Conservation (phyloP, 2,113 vertebrate species). For the Isurus oxyrinchus region DNA sequence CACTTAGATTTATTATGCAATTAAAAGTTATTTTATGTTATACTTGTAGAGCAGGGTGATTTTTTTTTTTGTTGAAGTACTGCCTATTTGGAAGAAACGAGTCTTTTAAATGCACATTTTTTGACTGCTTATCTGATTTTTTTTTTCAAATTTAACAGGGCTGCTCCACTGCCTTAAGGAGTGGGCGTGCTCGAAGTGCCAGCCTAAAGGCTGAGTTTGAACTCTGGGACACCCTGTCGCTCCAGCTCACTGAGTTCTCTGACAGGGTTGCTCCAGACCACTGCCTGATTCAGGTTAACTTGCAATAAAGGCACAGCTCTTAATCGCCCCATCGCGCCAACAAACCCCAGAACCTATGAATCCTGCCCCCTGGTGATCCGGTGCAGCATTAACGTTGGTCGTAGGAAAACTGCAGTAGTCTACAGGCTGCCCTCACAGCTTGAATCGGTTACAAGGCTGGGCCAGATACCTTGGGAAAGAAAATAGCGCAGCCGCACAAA, state of each 20-base stretch:
- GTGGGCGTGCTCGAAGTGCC: not conserved
- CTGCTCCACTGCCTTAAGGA: not conserved
- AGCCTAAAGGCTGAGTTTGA: not conserved
- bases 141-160: not conserved
- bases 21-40: conserved; percentile 32
- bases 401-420: not conserved
- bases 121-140: not conserved
- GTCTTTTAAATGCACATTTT: not conserved
- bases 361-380: not conserved
- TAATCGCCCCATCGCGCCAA: conserved; percentile 21
- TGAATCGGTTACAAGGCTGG: not conserved
- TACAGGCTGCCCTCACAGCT: not conserved
- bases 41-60: conserved; percentile 19
- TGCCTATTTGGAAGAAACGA: not conserved
- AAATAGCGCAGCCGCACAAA: not conserved
- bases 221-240: not conserved
- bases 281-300: conserved; percentile 56
- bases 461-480: not conserved
- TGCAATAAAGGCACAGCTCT: conserved; percentile 47
- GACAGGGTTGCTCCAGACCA: conserved; percentile 65
- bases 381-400: not conserved
- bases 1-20: conserved; percentile 27
- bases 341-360: conserved; percentile 32
- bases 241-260: conserved; percentile 49
- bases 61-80: not conserved